Evolutionary conservation across 2,888 invertebrate genomes (phyloP).

Genomic region (Luperina nickerlii): DNA sequence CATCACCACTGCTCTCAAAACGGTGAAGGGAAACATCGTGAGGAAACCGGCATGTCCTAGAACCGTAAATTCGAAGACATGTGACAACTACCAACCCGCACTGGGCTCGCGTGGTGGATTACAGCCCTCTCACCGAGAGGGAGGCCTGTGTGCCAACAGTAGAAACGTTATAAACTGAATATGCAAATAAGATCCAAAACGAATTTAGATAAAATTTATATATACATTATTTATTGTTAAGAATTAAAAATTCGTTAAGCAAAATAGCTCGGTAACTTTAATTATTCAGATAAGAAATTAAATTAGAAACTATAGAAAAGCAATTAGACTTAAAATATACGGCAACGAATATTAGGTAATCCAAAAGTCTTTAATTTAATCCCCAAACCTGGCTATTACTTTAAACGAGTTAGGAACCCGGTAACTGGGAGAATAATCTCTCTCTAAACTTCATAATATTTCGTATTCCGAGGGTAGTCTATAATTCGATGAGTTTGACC

Average conservation of each 20-base stretch:
- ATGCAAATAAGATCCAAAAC: background rate
- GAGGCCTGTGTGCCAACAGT: background rate
- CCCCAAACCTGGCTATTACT: constrained; percentile 44
- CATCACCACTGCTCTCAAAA: background rate
- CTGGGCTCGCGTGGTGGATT: background rate
- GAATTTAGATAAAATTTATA: background rate
- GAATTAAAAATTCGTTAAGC: background rate
- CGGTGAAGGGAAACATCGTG: background rate
- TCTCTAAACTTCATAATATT: constrained; percentile 51
- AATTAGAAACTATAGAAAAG: constrained; percentile 21
- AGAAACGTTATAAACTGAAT: background rate
- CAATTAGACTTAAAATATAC: constrained; percentile 27
- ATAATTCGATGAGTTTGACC: constrained; percentile 46
- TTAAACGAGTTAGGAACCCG: constrained; percentile 53
- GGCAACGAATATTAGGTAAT: constrained; percentile 28
- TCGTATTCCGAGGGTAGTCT: constrained; percentile 58
- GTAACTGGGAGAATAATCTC: constrained; percentile 51
- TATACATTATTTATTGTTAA: background rate
- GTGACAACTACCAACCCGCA: background rate
- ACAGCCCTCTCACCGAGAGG: no score
- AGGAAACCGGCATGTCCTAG: background rate
- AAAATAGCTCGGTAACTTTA: background rate
- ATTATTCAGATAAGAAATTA: background rate
- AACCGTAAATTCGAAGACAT: background rate
- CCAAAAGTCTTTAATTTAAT: constrained; percentile 55